These are phyloP conservation scores for Garra rufa DNA, from an alignment of 2,113 vertebrate species.

Conservation along the genomic window DNA sequence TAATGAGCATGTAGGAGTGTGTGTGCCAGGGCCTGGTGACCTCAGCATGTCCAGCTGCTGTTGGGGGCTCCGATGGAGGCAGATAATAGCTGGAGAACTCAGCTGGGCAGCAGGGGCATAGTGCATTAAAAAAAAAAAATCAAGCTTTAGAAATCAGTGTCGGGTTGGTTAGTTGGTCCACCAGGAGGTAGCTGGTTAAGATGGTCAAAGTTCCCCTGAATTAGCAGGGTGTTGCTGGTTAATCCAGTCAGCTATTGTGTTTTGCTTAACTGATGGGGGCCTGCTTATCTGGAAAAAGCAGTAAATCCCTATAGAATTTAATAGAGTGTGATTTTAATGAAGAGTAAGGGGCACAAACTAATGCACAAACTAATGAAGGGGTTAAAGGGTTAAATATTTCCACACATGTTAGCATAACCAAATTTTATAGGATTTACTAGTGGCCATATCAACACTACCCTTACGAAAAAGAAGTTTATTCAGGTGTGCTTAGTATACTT, in stretches of 20 bases:
- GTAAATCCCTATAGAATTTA: background rate
- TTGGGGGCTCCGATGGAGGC: background rate
- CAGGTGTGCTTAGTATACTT: too few relatives aligned
- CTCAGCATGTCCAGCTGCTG: constrained; percentile 24
- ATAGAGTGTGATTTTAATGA: too few relatives aligned
- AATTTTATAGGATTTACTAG: too few relatives aligned
- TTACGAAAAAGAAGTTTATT: too few relatives aligned
- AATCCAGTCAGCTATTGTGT: background rate
- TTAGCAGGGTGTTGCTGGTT: background rate
- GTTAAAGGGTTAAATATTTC: too few relatives aligned
- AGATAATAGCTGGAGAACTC: constrained; percentile 13
- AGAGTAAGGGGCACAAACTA: too few relatives aligned
- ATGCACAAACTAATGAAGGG: too few relatives aligned
- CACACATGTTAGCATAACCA: too few relatives aligned
- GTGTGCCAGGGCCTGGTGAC: constrained; percentile 5
- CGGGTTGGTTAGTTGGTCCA: background rate
- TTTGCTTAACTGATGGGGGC: background rate
- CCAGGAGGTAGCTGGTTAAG: background rate
- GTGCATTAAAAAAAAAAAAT: background rate
- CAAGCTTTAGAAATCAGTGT: background rate
- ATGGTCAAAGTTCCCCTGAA: background rate
- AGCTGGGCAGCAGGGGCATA: background rate
- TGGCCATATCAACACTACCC: too few relatives aligned
- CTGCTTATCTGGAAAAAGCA: background rate
- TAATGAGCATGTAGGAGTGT: background rate